These are phyloP conservation scores for Tetrax tetrax DNA, from an alignment of 2,113 vertebrate species.

Conservation along the genomic window DNA sequence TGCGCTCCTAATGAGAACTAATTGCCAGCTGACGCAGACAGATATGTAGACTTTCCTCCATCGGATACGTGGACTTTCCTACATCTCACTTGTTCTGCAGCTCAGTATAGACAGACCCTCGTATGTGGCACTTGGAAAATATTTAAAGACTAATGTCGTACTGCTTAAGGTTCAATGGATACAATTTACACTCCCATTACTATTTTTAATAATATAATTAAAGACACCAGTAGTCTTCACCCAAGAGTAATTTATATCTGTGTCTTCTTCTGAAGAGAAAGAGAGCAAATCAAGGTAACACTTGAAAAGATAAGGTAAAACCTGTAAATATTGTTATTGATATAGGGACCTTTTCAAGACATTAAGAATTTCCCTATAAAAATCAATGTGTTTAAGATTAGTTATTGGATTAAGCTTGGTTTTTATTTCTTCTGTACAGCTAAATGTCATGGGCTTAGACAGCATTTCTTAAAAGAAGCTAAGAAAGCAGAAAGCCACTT, in stretches of 20 bases:
- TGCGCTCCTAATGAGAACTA: not conserved
- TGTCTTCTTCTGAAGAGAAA: not conserved
- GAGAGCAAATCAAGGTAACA: not conserved
- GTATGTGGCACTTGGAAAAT: not conserved
- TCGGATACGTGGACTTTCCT: accelerated
- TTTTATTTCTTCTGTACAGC: not conserved
- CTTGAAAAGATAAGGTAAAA: not conserved
- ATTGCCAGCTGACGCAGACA: not conserved
- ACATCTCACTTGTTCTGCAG: not conserved
- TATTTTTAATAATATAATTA: not conserved
- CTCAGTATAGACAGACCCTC: not conserved
- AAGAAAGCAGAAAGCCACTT: not conserved
- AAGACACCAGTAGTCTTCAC: not conserved
- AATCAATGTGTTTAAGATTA: not conserved
- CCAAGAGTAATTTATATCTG: not conserved
- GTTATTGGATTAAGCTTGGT: not conserved
- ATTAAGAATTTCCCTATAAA: not conserved
- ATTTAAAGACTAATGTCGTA: not conserved
- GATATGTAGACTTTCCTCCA: not conserved
- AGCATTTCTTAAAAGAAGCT: not conserved
- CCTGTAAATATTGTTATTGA: not conserved
- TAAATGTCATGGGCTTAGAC: not conserved
- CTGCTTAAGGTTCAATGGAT: not conserved
- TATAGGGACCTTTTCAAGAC: not conserved
- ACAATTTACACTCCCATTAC: not conserved